Evolutionary conservation across 2,113 vertebrate genomes (phyloP).

Genomic region (Leptodactylus fuscus): DNA sequence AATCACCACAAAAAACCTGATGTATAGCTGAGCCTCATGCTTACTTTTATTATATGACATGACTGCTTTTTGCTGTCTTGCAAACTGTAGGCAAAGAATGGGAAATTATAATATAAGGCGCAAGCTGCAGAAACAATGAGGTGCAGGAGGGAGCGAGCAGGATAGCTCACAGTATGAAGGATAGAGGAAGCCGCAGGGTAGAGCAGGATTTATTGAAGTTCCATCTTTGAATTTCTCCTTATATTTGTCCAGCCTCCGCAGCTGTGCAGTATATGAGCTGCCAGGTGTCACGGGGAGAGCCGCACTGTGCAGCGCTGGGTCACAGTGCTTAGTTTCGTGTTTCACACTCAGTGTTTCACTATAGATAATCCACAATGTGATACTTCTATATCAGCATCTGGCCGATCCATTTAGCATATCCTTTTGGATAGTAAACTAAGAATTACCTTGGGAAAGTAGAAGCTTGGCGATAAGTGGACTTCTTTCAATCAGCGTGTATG

Average conservation of each 20-base stretch:
- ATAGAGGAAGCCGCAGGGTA: conserved; percentile 9
- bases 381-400: neutral
- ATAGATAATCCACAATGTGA: conserved; percentile 18
- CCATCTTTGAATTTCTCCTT: conserved; percentile 37
- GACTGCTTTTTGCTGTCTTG: neutral
- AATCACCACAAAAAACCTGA: too few species aligned
- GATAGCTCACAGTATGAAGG: conserved; percentile 3
- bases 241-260: conserved; percentile 55
- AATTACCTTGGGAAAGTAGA: neutral
- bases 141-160: neutral
- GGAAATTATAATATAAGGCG: neutral
- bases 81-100: neutral
- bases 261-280: conserved; percentile 42
- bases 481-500: neutral
- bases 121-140: neutral
- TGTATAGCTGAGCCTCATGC: neutral
- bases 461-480: neutral
- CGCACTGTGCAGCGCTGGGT: conserved; percentile 7
- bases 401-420: neutral
- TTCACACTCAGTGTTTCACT: conserved; percentile 34
- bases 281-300: conserved; percentile 47
- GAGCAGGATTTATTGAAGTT: conserved; percentile 44
- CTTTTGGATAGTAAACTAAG: neutral
- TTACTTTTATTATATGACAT: neutral
- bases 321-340: conserved; percentile 24